Conservation (phyloP, 1,140 invertebrate genomes). For the Trinorchestia longiramus region DNA sequence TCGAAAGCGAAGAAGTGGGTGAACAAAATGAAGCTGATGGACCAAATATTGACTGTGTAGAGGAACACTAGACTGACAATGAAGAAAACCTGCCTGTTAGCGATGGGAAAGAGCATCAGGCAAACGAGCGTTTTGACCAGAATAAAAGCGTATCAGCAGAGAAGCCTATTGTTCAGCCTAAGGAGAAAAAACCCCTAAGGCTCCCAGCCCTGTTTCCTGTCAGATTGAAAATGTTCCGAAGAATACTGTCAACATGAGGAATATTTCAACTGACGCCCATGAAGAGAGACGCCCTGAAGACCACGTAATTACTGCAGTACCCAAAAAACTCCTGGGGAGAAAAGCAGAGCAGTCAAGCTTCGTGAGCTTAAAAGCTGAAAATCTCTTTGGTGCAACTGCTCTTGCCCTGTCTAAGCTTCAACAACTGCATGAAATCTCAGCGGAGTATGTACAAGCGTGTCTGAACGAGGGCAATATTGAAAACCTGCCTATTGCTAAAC, state of each 20-base stretch:
- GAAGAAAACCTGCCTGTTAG: background rate
- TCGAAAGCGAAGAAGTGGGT: background rate
- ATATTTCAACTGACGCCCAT: background rate
- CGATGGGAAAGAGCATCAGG: background rate
- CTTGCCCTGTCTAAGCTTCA: background rate
- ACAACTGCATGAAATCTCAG: conserved; percentile 11
- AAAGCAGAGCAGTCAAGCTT: background rate
- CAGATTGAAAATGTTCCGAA: background rate
- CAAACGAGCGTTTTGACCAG: background rate
- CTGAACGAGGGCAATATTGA: background rate
- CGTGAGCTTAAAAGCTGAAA: background rate
- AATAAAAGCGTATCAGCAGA: background rate
- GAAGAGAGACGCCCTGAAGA: background rate
- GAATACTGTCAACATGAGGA: background rate
- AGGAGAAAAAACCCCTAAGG: background rate
- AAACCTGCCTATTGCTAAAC: background rate
- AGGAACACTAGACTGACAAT: background rate
- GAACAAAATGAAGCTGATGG: background rate
- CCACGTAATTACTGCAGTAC: background rate
- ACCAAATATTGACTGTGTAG: background rate
- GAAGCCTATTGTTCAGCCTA: background rate
- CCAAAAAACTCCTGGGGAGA: background rate
- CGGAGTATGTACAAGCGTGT: background rate
- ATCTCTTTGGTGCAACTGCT: background rate
- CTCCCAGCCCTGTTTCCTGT: background rate